These are phyloP conservation scores for Thomomys bottae DNA, from an alignment of 2,113 vertebrate genomes.

Conservation along the genomic window DNA sequence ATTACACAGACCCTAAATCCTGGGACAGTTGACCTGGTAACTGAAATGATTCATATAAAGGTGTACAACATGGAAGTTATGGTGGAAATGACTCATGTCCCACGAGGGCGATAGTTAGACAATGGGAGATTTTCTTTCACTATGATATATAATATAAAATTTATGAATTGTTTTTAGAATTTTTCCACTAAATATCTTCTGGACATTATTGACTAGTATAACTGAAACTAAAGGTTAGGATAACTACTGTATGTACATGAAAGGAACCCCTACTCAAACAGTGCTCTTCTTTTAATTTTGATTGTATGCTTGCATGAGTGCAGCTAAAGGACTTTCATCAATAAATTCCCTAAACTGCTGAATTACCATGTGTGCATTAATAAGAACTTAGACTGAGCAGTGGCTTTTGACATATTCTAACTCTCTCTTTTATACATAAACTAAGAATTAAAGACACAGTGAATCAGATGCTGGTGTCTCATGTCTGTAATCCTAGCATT, in stretches of 20 bases:
- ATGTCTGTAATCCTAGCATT: too few relatives aligned
- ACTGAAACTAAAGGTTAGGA: not conserved
- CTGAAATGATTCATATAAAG: not conserved
- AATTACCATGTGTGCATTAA: not conserved
- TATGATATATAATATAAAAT: not conserved
- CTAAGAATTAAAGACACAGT: not conserved
- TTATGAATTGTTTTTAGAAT: not conserved
- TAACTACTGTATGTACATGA: not conserved
- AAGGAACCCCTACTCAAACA: not conserved
- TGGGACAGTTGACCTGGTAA: not conserved
- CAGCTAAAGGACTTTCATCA: not conserved
- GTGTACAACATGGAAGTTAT: too few relatives aligned
- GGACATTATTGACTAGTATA: not conserved
- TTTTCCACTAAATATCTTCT: not conserved
- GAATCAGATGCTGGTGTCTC: too few relatives aligned
- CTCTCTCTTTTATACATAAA: not conserved
- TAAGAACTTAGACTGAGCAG: not conserved
- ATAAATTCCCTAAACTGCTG: not conserved
- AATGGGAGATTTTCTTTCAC: not conserved
- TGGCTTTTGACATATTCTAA: not conserved
- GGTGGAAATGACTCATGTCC: not conserved
- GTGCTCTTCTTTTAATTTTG: not conserved
- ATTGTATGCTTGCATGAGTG: not conserved
- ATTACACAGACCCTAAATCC: not conserved
- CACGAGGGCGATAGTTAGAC: not conserved